A percentile compares a stretch with the other conserved stretches of the same genome.
Conservation (phyloP, 1,140 invertebrate species). For the Papilio polytes region DNA sequence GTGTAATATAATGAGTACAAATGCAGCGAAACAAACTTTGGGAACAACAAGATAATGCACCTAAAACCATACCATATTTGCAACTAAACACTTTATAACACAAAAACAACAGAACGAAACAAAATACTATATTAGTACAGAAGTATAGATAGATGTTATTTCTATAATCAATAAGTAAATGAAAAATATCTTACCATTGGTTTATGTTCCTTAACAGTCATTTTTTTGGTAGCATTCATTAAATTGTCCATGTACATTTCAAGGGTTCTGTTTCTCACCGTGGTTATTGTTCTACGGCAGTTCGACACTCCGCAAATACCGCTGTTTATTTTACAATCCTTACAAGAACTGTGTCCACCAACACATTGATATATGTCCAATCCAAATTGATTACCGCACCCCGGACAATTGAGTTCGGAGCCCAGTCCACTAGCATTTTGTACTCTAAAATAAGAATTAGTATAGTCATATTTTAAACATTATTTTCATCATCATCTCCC, state of each 20-base stretch:
- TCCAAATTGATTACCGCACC: conserved; percentile 44
- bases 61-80: too few species aligned
- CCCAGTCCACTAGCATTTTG: neutral
- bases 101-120: too few species aligned
- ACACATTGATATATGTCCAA: conserved; percentile 56
- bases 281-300: conserved; percentile 48
- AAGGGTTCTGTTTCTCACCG: conserved; percentile 55
- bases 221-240: neutral
- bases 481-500: too few species aligned
- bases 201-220: neutral
- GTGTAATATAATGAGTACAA: too few species aligned
- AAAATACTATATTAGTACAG: too few species aligned
- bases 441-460: neutral
- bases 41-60: too few species aligned
- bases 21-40: too few species aligned
- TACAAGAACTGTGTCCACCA: conserved; percentile 59
- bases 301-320: conserved; percentile 45
- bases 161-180: neutral
- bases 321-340: conserved; percentile 42
- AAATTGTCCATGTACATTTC: conserved; percentile 53
- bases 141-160: too few species aligned
- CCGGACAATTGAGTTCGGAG: conserved; percentile 44
- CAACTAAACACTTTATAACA: too few species aligned
- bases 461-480: too few species aligned
- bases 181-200: conserved; percentile 3